These are phyloP conservation scores for Elephas maximus DNA, from an alignment of 2,113 vertebrate genomes.

Conservation along the genomic window DNA sequence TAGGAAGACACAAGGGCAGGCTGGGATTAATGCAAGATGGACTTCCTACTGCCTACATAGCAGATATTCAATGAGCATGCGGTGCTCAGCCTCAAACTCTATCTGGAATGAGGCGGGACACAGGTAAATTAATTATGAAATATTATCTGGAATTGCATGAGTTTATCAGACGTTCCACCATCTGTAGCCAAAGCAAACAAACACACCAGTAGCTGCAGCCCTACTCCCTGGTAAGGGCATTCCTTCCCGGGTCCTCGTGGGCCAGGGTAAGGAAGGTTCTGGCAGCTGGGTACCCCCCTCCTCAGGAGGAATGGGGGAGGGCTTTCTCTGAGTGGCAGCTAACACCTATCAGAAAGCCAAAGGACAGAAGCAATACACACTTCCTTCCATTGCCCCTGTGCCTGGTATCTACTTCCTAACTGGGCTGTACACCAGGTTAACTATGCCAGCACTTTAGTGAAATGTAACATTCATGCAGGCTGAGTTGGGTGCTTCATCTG, in stretches of 20 bases:
- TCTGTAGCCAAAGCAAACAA: constrained; percentile 20
- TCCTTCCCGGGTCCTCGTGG: background rate
- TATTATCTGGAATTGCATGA: background rate
- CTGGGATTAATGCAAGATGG: background rate
- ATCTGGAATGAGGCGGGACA: background rate
- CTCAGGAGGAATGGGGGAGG: background rate
- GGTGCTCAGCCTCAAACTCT: background rate
- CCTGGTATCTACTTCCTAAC: constrained; percentile 2
- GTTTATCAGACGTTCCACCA: background rate
- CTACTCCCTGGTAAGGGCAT: background rate
- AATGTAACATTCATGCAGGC: background rate
- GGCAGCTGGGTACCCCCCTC: background rate
- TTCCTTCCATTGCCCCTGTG: background rate
- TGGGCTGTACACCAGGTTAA: background rate
- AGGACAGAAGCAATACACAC: background rate
- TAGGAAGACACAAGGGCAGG: background rate
- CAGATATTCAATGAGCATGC: rapidly evolving
- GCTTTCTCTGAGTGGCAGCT: constrained; percentile 10
- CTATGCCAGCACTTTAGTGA: background rate
- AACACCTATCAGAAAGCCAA: background rate
- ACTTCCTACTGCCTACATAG: background rate
- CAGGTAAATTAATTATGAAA: background rate
- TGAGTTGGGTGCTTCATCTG: background rate
- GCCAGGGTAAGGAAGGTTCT: background rate
- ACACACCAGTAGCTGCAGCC: background rate